These are phyloP conservation scores for Iguana delicatissima DNA, from an alignment of 2,797 vertebrate genomes.

Conservation along the genomic window DNA sequence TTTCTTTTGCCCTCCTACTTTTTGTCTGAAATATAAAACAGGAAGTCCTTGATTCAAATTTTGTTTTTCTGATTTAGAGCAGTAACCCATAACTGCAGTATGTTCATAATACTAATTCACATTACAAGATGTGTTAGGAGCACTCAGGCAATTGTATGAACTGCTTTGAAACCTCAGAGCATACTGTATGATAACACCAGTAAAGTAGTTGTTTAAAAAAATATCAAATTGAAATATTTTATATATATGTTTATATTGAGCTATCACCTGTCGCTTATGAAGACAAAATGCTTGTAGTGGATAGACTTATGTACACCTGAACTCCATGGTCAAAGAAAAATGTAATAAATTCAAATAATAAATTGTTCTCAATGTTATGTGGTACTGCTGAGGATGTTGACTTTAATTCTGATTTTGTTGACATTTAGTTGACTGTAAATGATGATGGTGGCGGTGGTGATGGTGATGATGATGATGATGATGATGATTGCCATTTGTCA, in stretches of 20 bases:
- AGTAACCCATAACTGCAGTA: background rate
- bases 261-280: background rate
- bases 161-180: background rate
- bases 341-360: background rate
- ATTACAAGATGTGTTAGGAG: background rate
- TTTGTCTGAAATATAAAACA: background rate
- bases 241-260: background rate
- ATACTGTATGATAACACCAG: background rate
- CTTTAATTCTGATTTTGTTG: background rate
- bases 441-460: no score
- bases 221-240: no score
- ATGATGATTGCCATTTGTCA: no score
- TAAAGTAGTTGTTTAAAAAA: background rate
- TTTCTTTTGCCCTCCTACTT: background rate
- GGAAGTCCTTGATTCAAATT: background rate
- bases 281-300: background rate
- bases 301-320: background rate
- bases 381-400: background rate
- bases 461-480: no score
- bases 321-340: background rate
- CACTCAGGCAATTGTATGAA: background rate
- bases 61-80: background rate
- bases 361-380: background rate
- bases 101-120: background rate
- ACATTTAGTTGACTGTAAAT: no score